phyloP scores from a whole-genome alignment of 2,797 vertebrate species.

The Rhyacichthys aspro region DNA sequence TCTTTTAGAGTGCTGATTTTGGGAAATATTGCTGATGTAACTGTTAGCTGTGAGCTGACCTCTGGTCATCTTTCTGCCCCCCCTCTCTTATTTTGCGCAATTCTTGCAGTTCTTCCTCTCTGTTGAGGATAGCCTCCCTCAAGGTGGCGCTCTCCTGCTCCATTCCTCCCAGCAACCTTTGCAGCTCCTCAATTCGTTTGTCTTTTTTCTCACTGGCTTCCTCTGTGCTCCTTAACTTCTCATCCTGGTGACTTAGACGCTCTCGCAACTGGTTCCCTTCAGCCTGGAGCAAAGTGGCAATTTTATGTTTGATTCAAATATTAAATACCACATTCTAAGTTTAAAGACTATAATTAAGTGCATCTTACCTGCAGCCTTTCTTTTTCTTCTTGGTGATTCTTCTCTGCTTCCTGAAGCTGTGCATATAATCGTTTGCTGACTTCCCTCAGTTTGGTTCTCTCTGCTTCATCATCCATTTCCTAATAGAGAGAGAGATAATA shows the following conservation, averaged over 20 bases:
- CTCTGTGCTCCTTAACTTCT: constrained; percentile 75
- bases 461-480: constrained; percentile 78
- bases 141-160: constrained; percentile 87
- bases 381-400: constrained; percentile 84
- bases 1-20: constrained; percentile 7
- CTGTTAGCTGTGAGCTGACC: constrained; percentile 48
- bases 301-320: constrained; percentile 7
- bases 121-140: constrained; percentile 77
- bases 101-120: constrained; percentile 81
- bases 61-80: constrained; percentile 75
- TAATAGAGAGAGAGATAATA: constrained; percentile 30
- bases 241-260: constrained; percentile 72
- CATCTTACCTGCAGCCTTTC: constrained; percentile 83
- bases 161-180: constrained; percentile 86
- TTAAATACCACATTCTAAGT: background rate
- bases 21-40: background rate
- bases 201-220: constrained; percentile 75
- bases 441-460: constrained; percentile 83
- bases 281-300: constrained; percentile 38
- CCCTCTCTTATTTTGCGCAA: constrained; percentile 77
- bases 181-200: constrained; percentile 81
- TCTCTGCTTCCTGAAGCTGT: constrained; percentile 88
- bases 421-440: constrained; percentile 82
- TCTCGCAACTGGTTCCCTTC: constrained; percentile 78
- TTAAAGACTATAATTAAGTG: background rate